Evolutionary conservation across 2,888 invertebrate genomes (phyloP).

Genomic region (Hypena proboscidalis): DNA sequence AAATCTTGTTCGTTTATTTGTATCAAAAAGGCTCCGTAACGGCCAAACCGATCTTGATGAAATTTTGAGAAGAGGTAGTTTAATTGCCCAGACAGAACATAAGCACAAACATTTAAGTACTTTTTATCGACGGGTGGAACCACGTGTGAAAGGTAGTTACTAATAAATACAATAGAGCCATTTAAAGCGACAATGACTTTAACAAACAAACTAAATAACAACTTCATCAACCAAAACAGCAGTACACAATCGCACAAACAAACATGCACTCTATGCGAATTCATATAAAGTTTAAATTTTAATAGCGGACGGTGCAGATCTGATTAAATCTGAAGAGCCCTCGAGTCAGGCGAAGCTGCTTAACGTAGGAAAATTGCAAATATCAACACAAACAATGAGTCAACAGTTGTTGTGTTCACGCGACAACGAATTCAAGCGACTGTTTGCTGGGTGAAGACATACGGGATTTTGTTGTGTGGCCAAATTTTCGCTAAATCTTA

Average conservation of each 20-base stretch:
- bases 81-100: too few species aligned
- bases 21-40: too few species aligned
- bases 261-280: slow-evolving; percentile 25
- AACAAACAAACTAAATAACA: slow-evolving; percentile 26
- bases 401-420: slow-evolving; percentile 44
- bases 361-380: slow-evolving; percentile 48
- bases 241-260: slow-evolving; percentile 15
- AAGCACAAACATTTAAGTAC: too few species aligned
- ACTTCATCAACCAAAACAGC: slow-evolving; percentile 20
- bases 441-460: slow-evolving; percentile 18
- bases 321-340: slow-evolving; percentile 44
- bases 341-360: slow-evolving; percentile 39
- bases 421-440: slow-evolving; percentile 34
- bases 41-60: too few species aligned
- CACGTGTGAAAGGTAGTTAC: background rate
- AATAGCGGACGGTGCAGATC: slow-evolving; percentile 30
- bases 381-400: slow-evolving; percentile 52
- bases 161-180: slow-evolving; percentile 27
- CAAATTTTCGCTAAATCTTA: too few species aligned
- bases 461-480: slow-evolving; percentile 17
- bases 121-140: too few species aligned
- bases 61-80: too few species aligned
- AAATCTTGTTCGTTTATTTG: too few species aligned
- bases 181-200: slow-evolving; percentile 18
- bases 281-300: slow-evolving; percentile 31